Evolutionary conservation across 2,797 vertebrate species (phyloP).

Genomic region (Hipposideros larvatus): DNA sequence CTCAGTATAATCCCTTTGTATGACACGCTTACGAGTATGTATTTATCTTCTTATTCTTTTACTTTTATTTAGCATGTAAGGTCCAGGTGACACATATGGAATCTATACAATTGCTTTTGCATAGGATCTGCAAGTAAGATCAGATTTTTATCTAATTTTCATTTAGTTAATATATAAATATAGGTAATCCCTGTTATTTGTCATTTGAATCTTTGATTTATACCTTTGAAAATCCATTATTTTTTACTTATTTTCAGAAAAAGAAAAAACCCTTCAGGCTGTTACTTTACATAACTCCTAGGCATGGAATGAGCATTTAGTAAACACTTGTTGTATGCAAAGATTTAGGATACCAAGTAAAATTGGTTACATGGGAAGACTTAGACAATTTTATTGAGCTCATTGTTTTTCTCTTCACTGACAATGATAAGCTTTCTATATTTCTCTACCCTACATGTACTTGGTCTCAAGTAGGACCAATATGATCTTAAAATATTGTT

Average conservation of each 20-base stretch:
- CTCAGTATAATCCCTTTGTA: not conserved
- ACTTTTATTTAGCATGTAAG: not conserved
- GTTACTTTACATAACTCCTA: not conserved
- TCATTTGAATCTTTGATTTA: not conserved
- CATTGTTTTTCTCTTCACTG: constrained; percentile 8
- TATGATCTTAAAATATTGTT: not conserved
- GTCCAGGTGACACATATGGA: not conserved
- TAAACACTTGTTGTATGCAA: constrained; percentile 1
- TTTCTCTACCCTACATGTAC: not conserved
- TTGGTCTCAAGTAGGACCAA: constrained; percentile 38
- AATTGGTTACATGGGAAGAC: constrained; percentile 12
- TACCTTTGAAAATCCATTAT: not conserved
- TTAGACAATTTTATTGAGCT: not conserved
- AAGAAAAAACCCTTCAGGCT: not conserved
- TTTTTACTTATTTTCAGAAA: not conserved
- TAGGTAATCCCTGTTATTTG: not conserved
- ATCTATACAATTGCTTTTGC: not conserved
- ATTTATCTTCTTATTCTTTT: not conserved
- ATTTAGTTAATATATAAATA: not conserved
- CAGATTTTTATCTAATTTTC: not conserved
- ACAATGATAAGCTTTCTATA: not conserved
- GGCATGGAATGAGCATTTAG: not conserved
- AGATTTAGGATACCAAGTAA: not conserved
- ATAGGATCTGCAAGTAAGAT: not conserved
- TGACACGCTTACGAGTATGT: not conserved